These are phyloP conservation scores for Cacoxenus indagator DNA, from an alignment of 2,888 invertebrate genomes.

Conservation along the genomic window DNA sequence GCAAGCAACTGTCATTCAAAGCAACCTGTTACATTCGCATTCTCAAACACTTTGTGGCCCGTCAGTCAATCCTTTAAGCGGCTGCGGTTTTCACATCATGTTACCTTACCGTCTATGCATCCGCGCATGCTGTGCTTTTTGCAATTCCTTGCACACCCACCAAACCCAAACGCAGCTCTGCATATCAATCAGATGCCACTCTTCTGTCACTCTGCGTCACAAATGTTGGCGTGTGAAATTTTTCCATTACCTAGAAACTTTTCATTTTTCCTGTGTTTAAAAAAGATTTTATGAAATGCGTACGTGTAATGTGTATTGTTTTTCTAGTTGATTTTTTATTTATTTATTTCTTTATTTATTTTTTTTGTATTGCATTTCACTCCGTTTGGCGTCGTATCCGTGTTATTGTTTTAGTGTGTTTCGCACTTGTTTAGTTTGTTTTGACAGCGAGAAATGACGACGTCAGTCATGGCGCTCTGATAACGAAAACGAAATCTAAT, in stretches of 20 bases:
- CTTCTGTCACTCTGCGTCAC: conserved; percentile 52
- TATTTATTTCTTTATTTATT: neutral
- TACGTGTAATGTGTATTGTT: too few species aligned
- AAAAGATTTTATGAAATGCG: neutral
- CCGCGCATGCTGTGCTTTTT: neutral
- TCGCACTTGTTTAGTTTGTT: neutral
- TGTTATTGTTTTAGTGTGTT: neutral
- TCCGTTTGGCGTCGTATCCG: neutral
- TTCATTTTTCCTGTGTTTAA: neutral
- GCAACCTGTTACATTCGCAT: conserved; percentile 1
- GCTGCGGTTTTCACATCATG: neutral
- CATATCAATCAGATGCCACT: conserved; percentile 60
- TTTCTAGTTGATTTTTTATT: neutral
- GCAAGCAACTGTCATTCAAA: neutral
- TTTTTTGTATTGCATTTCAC: neutral
- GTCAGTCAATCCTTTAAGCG: neutral
- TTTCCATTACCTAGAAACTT: neutral
- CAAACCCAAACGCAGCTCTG: conserved; percentile 39
- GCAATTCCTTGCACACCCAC: conserved; percentile 10
- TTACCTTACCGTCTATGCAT: neutral
- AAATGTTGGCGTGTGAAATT: conserved; percentile 15
- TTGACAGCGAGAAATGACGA: neutral
- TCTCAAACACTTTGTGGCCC: neutral
- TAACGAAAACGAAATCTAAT: conserved; percentile 57
- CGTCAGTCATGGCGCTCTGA: conserved; percentile 30